These are phyloP conservation scores for Drosophila gaucha DNA, from an alignment of 2,888 invertebrate species.

Conservation along the genomic window DNA sequence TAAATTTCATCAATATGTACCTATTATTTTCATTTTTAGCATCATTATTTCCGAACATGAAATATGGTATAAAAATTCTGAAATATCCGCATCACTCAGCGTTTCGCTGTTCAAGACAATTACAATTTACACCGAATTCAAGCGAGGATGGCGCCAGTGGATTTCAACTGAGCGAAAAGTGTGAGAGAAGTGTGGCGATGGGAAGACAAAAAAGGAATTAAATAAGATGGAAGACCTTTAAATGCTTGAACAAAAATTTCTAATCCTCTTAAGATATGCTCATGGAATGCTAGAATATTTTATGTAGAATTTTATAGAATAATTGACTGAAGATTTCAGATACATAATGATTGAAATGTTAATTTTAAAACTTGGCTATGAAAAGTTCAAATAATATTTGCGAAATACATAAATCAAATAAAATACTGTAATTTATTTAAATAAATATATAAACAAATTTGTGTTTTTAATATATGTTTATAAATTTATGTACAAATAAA, in stretches of 20 bases:
- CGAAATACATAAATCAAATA: no score
- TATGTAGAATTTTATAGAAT: no score
- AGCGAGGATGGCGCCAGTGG: not conserved
- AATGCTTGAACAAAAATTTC: no score
- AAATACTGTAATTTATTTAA: no score
- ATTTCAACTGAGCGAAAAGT: not conserved
- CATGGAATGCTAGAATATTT: no score
- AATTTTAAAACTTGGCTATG: no score
- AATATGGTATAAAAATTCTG: slow-evolving; percentile 42
- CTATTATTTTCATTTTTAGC: slow-evolving; percentile 60
- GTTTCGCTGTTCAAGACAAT: not conserved
- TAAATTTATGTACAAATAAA: not conserved
- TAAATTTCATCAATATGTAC: slow-evolving; percentile 74
- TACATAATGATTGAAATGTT: no score
- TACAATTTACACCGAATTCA: slow-evolving; percentile 5
- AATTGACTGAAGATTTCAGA: no score
- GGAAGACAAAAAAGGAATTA: not conserved
- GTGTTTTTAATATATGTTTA: no score
- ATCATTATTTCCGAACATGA: slow-evolving; percentile 69
- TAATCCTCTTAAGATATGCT: no score
- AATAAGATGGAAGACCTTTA: not conserved
- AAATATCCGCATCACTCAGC: slow-evolving; percentile 10
- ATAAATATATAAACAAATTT: not conserved
- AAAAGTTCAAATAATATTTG: no score
- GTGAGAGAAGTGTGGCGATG: not conserved